Evolutionary conservation across 2,888 invertebrate genomes (phyloP), one percentile per base, ranked within the genome.

Genomic region (Lobophora halterata): DNA sequence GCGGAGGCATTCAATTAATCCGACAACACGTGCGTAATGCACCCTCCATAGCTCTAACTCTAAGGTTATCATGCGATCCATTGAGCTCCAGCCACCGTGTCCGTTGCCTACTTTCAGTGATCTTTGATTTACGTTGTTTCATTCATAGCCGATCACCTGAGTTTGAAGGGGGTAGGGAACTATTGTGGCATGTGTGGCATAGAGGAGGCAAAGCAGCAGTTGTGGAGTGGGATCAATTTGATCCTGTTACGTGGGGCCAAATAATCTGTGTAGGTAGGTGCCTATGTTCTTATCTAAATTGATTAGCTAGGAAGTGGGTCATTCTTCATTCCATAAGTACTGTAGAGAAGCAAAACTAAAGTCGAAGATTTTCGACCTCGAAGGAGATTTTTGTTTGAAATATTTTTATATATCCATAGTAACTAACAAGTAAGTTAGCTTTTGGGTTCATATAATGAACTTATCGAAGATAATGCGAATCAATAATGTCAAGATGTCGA

Each of bases 1-100:
- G 6, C 26, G 67, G 58, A 71, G 70, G 70, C 71, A 77, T 79
- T 77, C 79, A 82, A 80, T 83, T 83, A 80, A 75, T 72, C 73
- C 61, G 71, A 61, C 72, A 78, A 79, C 82, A 86, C 85, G 82
- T 82, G 83, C 79, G 79, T 76, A 68, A 72, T 78, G 76, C 77
- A 71, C 72, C 71, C 71, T 67, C 60, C 61, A 49, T 51, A 50
- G 55, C 52, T n/a, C n/a, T n/a, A n/a, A 49, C 55, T 64, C 64
- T 57, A 58, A 65, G 66, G 61, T 58, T 64, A 72, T 73, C 71
- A 75, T 66, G 59, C 71, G 68, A 70, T 73, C 74, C 74, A 78
- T 71, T 73, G 71, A 71, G 53, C 65, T 61, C 54, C 34, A 42
- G 36, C 25, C 23, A 36, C 45, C 27, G 25, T 25, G 31, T 16